Conservation (phyloP, 2,888 invertebrate genomes). For the Aproaerema taeniolella region DNA sequence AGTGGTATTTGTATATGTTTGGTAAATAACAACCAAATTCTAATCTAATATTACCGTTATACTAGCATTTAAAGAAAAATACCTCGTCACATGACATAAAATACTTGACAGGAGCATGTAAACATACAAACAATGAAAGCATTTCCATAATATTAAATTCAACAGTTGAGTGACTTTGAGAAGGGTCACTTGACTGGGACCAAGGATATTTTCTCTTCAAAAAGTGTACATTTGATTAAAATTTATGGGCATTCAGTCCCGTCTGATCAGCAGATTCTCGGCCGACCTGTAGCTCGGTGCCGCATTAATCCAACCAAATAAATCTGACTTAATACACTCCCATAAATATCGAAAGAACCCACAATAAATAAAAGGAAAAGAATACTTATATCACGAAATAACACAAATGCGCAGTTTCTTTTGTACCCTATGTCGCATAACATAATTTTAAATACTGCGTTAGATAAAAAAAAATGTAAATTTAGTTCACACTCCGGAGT, state of each 20-base stretch:
- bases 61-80: neutral
- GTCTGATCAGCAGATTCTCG: conserved; percentile 26
- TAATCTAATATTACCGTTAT: neutral
- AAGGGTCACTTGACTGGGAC: conserved; percentile 33
- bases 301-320: conserved; percentile 32
- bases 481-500: conserved; percentile 29
- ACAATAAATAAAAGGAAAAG: conserved; percentile 30
- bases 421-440: conserved; percentile 1
- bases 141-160: conserved; percentile 13
- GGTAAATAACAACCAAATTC: neutral
- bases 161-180: conserved; percentile 37
- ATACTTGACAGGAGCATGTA: neutral
- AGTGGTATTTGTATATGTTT: neutral
- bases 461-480: conserved; percentile 46
- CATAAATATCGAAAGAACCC: conserved; percentile 30
- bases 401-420: conserved; percentile 24
- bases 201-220: conserved; percentile 30
- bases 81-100: too few relatives aligned
- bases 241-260: conserved; percentile 41
- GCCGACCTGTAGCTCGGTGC: conserved; percentile 24
- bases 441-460: conserved; percentile 20
- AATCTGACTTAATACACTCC: conserved; percentile 30
- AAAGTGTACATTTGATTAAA: conserved; percentile 38
- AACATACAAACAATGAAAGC: neutral
- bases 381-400: too few relatives aligned